These are phyloP conservation scores for Ctenodactylus gundi DNA, from an alignment of 2,113 vertebrate species.

Conservation along the genomic window DNA sequence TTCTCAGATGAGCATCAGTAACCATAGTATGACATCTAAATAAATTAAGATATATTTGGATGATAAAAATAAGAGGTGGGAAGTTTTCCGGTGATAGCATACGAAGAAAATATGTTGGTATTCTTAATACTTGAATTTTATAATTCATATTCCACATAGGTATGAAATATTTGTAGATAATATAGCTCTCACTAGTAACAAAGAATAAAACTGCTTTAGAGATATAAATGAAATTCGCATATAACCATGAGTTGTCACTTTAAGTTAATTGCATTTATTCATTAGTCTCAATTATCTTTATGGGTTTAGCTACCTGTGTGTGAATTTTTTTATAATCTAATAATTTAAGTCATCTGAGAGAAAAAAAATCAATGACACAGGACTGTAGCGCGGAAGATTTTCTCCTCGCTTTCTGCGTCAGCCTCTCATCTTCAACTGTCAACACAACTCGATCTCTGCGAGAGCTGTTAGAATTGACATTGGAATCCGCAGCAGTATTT, in stretches of 20 bases:
- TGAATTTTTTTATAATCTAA: conserved; percentile 60
- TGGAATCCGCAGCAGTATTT: conserved; percentile 82
- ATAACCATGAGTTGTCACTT: not conserved
- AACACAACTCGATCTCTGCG: conserved; percentile 77
- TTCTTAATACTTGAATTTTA: not conserved
- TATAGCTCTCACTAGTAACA: not conserved
- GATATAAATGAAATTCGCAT: not conserved
- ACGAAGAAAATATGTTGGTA: not conserved
- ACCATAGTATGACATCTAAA: not conserved
- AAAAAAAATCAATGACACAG: conserved; percentile 42
- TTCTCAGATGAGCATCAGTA: not conserved
- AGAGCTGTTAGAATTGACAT: conserved; percentile 78
- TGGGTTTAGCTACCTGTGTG: not conserved
- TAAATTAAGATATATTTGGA: not conserved
- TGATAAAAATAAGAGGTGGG: not conserved
- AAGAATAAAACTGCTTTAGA: not conserved
- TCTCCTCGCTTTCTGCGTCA: conserved; percentile 71
- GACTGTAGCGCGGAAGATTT: conserved; percentile 37
- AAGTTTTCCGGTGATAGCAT: not conserved
- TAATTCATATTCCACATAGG: conserved; percentile 11
- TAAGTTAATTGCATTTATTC: conserved; percentile 19
- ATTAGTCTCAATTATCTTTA: conserved; percentile 8
- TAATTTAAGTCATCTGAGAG: conserved; percentile 42
- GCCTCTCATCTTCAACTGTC: conserved; percentile 79
- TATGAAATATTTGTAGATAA: not conserved